Percentiles rank a stretch among this genome's conserved stretches.
Evolutionary conservation across 1,140 invertebrate genomes (phyloP).

Genomic region (Ephestia elutella): DNA sequence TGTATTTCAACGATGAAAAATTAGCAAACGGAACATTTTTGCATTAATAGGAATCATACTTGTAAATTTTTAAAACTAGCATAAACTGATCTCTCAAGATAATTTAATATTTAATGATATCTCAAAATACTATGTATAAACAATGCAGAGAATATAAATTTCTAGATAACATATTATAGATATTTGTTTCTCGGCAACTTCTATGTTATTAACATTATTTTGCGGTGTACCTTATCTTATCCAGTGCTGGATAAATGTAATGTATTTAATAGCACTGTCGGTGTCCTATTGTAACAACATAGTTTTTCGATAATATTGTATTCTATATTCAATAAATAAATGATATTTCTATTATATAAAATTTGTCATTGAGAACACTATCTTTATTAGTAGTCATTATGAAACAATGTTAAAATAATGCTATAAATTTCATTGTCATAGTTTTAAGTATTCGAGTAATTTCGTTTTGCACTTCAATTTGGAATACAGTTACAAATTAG

Average conservation of each 20-base stretch:
- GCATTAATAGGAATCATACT: slow-evolving; percentile 58
- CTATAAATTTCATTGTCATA: slow-evolving; percentile 70
- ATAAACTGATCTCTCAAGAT: slow-evolving; percentile 72
- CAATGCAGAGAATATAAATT: slow-evolving; percentile 60
- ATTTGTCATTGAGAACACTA: slow-evolving; percentile 67
- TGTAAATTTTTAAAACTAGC: slow-evolving; percentile 73
- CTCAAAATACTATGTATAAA: slow-evolving; percentile 70
- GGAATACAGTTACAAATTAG: slow-evolving; percentile 66
- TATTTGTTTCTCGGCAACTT: slow-evolving; percentile 58
- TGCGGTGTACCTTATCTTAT: slow-evolving; percentile 54
- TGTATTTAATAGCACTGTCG: slow-evolving; percentile 64
- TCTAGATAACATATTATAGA: slow-evolving; percentile 62
- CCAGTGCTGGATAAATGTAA: slow-evolving; percentile 56
- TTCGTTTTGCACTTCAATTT: slow-evolving; percentile 67
- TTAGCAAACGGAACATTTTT: slow-evolving; percentile 46
- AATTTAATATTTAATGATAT: slow-evolving; percentile 70
- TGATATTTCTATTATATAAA: slow-evolving; percentile 72
- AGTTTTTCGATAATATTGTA: slow-evolving; percentile 72
- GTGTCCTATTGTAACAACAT: slow-evolving; percentile 68
- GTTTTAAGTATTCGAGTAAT: slow-evolving; percentile 68
- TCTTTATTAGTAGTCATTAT: slow-evolving; percentile 69
- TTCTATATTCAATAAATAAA: slow-evolving; percentile 73
- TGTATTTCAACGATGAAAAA: slow-evolving; percentile 46
- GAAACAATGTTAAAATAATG: slow-evolving; percentile 59
- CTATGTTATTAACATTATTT: slow-evolving; percentile 49